Base-by-base conservation (phyloP, 1,140 invertebrate genomes). In the Xylocopa sonorina region DNA sequence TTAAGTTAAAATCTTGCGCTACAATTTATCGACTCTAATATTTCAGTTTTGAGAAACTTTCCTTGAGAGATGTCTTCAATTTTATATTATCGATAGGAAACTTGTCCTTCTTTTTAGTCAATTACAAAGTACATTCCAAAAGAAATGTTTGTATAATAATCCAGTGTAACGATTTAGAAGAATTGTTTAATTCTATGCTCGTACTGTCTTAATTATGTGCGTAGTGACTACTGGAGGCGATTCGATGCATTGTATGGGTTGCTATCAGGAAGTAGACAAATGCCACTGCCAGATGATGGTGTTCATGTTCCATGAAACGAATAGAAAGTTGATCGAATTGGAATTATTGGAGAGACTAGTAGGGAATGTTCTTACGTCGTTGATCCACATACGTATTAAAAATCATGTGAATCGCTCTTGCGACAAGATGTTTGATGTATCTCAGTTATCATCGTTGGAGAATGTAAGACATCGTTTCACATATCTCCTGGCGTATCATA, bases 321-420 rank as follows among this genome's bases (percentile, higher is more conserved):
- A 98, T 89, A 93, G 94, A 51, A 94, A 94, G 84, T 90, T 97
- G 27, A 94, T 95, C 85, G 95, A 97, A 82, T 92, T 98, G 73
- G 95, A 96, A 78, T 91, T 98, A 63, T 92, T 98, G 18, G 97
- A 98, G 90, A 94, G 96, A 81, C 89, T 98, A 6, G 95, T 96
- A 4, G 97, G 96, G 9, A 96, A 97, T 89, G 95, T 97, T 7
- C 92, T 98, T 12, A 97, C 97, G 14, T 95, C 94, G 62, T 94
- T 98, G 60, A 97, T 98, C 63, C 96, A 97, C 88, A 91, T 95
- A 80, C 95, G 96, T 85, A 98, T 98, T 66, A 95, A 97, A 90
- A 94, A 94, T 85, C 96, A 98, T 87, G 96, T 98, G 12, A 94
- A 95, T 86, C 95, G 95, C 82, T 95, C 95, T 0, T 98, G 97